Evolutionary conservation across 2,888 invertebrate genomes (phyloP).

Genomic region (Autographa pulchrina): DNA sequence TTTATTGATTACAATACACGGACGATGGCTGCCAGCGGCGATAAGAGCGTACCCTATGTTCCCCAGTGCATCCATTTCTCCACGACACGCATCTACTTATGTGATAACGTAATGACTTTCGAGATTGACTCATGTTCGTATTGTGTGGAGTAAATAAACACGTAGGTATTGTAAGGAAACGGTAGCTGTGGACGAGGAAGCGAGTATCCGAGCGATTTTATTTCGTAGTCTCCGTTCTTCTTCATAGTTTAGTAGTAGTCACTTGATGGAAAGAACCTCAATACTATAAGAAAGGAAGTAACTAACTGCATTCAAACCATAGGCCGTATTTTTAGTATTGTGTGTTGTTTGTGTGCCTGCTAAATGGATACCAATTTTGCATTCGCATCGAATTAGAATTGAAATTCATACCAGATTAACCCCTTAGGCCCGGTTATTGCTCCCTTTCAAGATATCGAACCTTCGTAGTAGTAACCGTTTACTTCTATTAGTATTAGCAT

Average conservation of each 20-base stretch:
- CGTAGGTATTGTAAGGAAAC: slow-evolving; percentile 45
- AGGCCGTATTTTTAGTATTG: too few species aligned
- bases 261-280: too few species aligned
- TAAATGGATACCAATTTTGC: too few species aligned
- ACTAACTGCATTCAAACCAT: too few species aligned
- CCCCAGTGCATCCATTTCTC: slow-evolving; percentile 77
- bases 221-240: background rate
- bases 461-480: background rate
- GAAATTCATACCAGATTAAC: too few species aligned
- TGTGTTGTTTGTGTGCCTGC: too few species aligned
- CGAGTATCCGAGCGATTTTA: slow-evolving; percentile 24
- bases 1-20: slow-evolving; percentile 78
- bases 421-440: background rate
- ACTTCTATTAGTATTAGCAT: slow-evolving; percentile 3
- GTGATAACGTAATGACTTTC: slow-evolving; percentile 85
- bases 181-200: slow-evolving; percentile 25
- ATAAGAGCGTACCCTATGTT: slow-evolving; percentile 74
- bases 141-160: slow-evolving; percentile 77
- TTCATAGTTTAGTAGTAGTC: too few species aligned
- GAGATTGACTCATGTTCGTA: slow-evolving; percentile 81
- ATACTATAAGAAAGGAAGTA: too few species aligned
- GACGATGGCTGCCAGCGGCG: slow-evolving; percentile 72
- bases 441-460: background rate
- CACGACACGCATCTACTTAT: slow-evolving; percentile 67
- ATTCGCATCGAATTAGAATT: too few species aligned